Base-by-base conservation (phyloP, 1,140 invertebrate genomes). In the Physella acuta region DNA sequence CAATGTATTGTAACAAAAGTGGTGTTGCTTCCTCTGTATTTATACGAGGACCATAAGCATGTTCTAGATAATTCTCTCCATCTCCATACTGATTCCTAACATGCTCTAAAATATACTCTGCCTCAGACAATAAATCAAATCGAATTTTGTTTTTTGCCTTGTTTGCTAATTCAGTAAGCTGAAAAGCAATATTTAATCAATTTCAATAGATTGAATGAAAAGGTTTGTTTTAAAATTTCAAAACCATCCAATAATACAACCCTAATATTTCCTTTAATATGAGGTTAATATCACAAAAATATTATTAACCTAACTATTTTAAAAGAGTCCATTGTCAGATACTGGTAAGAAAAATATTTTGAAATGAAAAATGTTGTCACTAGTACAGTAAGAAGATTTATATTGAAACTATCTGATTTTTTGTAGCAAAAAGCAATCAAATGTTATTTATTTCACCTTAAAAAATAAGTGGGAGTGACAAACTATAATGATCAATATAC, bases 141-240 rank as follows among this genome's bases (percentile, higher is more conserved):
- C 78, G 69, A 52, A 84, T 82, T 64, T 79, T 71, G 31, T 74
- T 77, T 26, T 73, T 73, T 28, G 73, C 70, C 28, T 78, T 78
- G 5, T 73, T 69, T 37, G 75, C 73, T 11, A 80, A 55, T 55
- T 81, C 76, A 16, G 78, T 71, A 44, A 69, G 62, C 37, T 76
- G 76, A 26, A 76, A 71, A 37, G 72, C 61, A 74, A 83, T 82
- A 56, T 80, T 70, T 30, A 79, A 79, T 56, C 28, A 26, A 11
- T 28, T 8, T 73, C 61, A 53, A 76, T 79, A 1, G 79, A 81
- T 69, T 75, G 70, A 30, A 72, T 73, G 5, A 82, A 73, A 73
- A 83, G 82, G 17, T 72, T 60, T 59, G 81, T 71, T 53, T 82
- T 81, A 68, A 82, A 76, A 56, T 81, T 79, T 53, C 79, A 71